A percentile compares a stretch with the other conserved stretches of the same genome.
Evolutionary conservation across 2,113 vertebrate genomes (phyloP).

Genomic region (Dascyllus trimaculatus): DNA sequence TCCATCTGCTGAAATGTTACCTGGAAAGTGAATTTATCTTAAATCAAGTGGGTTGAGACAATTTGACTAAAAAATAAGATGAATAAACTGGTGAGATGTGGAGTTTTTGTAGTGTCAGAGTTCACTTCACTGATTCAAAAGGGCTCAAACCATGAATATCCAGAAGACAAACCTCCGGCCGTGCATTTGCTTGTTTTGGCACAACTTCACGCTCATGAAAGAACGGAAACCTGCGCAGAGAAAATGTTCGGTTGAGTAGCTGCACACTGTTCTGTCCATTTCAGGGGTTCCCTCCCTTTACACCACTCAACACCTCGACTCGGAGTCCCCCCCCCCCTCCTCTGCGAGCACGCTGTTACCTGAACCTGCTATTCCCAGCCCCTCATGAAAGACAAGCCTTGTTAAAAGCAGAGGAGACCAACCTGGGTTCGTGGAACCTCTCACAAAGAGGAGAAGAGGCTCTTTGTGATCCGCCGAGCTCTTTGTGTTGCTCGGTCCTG

Average conservation of each 20-base stretch:
- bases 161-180: not conserved
- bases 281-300: constrained; percentile 42
- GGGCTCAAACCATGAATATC: not conserved
- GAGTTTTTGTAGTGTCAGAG: too few relatives aligned
- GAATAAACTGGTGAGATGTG: too few relatives aligned
- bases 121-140: not conserved
- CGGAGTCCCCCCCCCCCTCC: constrained; percentile 16
- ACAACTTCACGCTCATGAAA: not conserved
- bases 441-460: constrained; percentile 69
- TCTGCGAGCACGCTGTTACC: constrained; percentile 54
- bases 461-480: constrained; percentile 66
- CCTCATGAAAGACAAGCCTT: constrained; percentile 66
- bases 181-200: constrained; percentile 32
- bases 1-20: too few relatives aligned
- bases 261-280: constrained; percentile 10
- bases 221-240: not conserved
- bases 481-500: constrained; percentile 44
- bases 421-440: constrained; percentile 58
- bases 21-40: too few relatives aligned
- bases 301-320: constrained; percentile 48
- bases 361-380: constrained; percentile 69
- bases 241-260: not conserved
- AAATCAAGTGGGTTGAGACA: too few relatives aligned
- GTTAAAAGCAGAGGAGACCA: constrained; percentile 47
- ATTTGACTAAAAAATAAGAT: too few relatives aligned